Evolutionary conservation across 1,140 invertebrate genomes (phyloP).

Genomic region (Aphelenchoides besseyi): DNA sequence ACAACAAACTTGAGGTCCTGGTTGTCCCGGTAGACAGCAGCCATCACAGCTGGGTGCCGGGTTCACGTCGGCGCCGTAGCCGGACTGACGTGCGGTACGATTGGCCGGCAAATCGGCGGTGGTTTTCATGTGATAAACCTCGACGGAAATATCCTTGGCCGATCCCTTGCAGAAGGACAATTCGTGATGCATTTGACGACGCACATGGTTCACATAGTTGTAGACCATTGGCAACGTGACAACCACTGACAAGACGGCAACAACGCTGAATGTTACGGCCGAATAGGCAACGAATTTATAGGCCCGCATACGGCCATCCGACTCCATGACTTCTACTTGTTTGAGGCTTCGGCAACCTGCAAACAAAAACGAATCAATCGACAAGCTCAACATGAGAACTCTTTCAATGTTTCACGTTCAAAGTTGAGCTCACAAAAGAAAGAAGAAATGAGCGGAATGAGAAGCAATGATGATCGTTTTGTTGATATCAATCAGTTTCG

Average conservation of each 20-base stretch:
- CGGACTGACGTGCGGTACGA: constrained; percentile 50
- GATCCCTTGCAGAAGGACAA: constrained; percentile 53
- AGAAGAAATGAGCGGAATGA: not conserved
- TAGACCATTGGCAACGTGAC: constrained; percentile 54
- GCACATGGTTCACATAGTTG: constrained; percentile 52
- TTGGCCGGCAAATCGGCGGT: constrained; percentile 39
- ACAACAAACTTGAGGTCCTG: constrained; percentile 37
- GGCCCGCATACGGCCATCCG: constrained; percentile 48
- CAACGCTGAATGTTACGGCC: constrained; percentile 47
- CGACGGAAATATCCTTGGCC: constrained; percentile 52
- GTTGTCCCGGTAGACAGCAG: constrained; percentile 51
- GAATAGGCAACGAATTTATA: constrained; percentile 55
- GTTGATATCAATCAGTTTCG: not conserved
- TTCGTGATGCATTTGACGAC: constrained; percentile 55
- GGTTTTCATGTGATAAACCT: constrained; percentile 52
- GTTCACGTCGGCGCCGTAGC: constrained; percentile 50
- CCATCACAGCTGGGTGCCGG: constrained; percentile 44
- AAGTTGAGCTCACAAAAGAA: too few relatives aligned
- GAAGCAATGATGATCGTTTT: not conserved
- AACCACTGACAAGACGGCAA: constrained; percentile 51
- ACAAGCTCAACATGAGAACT: not conserved
- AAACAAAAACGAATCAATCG: not conserved
- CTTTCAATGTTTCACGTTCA: too few relatives aligned
- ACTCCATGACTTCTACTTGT: constrained; percentile 34
- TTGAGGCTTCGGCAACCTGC: not conserved